Evolutionary conservation across 2,797 vertebrate species (phyloP), one percentile per base, ranked within the genome.

Genomic region (Acrossocheilus fasciatus): DNA sequence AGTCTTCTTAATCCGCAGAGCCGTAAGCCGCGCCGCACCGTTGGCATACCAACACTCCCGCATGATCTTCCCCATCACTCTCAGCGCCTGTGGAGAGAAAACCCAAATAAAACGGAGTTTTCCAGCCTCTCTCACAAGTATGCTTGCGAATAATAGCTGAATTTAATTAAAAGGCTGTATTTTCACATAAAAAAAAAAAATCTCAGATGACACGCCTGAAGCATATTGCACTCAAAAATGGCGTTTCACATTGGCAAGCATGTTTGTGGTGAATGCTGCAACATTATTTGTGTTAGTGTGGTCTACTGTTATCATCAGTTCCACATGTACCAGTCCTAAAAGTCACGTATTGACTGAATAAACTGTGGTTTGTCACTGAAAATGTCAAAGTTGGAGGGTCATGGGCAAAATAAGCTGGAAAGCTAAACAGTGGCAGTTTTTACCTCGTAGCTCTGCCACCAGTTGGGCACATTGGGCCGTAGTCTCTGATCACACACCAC

Each of bases 1-100:
- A 4, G 98, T 99, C 94, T 99, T 99, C 96, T 99, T 99, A 82
- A 99, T 99, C 94, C 98, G 98, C 88, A 99, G 96, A 2, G 98
- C 98, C 0, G 98, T 99, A 83, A 99, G 96, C 1, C 98, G 93
- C 50, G 98, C 98, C 0, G 98, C 98, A 0, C 98, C 98, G 0
- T 99, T 99, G 89, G 97, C 96, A 34, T 99, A 99, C 98, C 98
- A 99, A 92, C 98, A 99, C 93, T 99, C 98, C 0, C 98, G 94
- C 98, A 99, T 99, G 96, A 99, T 99, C 95, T 98, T 99, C n/a
- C 98, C 98, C 98, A 99, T 99, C 89, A 99, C 97, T 23, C 98
- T 97, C 50, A 99, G 93, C 0, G 98, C 97, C 98, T 99, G 89
- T 45, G 52, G 84, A 66, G 64, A 66, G 62, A 79, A 87, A n/a